Conservation (phyloP, 2,888 invertebrate genomes). For the Pedicia rivosa region DNA sequence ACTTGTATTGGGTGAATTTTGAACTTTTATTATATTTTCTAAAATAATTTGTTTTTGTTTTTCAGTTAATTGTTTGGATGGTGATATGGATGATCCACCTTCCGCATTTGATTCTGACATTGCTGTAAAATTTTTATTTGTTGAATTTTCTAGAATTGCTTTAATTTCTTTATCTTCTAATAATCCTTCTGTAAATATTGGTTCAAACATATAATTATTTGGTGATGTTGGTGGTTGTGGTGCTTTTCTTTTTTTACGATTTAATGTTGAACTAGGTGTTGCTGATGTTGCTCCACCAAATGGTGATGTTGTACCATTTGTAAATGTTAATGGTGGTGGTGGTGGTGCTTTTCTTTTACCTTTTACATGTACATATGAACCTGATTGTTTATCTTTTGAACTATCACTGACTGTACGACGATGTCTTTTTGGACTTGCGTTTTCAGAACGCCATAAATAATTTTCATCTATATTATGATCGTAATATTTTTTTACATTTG, state of each 20-base stretch:
- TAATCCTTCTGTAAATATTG: slow-evolving; percentile 12
- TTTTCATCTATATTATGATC: slow-evolving; percentile 6
- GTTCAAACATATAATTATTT: slow-evolving; percentile 18
- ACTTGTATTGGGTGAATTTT: background rate
- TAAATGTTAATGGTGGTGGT: slow-evolving; percentile 35
- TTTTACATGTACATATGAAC: slow-evolving; percentile 46
- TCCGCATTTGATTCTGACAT: too few relatives aligned
- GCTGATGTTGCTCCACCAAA: slow-evolving; percentile 5
- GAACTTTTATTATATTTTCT: slow-evolving; percentile 17
- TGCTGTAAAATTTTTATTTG: too few relatives aligned
- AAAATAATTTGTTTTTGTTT: slow-evolving; percentile 14
- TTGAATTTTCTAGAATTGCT: slow-evolving; percentile 11
- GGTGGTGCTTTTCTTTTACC: slow-evolving; percentile 59
- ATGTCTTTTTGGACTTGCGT: slow-evolving; percentile 20
- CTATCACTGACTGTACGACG: slow-evolving; percentile 46
- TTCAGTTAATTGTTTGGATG: slow-evolving; percentile 9
- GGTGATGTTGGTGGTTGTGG: slow-evolving; percentile 13
- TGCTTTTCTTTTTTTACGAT: slow-evolving; percentile 24
- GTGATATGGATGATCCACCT: background rate
- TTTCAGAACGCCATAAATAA: slow-evolving; percentile 1
- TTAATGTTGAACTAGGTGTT: slow-evolving; percentile 12
- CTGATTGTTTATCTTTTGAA: slow-evolving; percentile 39
- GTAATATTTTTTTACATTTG: slow-evolving; percentile 13
- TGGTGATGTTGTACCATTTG: slow-evolving; percentile 9
- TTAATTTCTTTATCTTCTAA: slow-evolving; percentile 13